phyloP scores from a whole-genome alignment of 2,113 vertebrate genomes.

The Ginglymostoma cirratum region DNA sequence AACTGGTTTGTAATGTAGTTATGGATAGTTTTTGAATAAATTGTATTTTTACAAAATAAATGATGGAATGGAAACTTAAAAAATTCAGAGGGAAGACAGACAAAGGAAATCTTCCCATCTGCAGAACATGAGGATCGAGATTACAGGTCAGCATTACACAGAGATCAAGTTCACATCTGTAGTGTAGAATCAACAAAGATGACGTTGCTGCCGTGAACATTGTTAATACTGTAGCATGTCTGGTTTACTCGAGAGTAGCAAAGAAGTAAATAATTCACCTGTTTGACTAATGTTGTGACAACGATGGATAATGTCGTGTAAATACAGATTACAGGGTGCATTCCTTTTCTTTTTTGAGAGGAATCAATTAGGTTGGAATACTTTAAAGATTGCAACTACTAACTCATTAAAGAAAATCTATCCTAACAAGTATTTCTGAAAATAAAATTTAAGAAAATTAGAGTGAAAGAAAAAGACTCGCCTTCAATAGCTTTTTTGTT shows the following conservation, averaged over 20 bases:
- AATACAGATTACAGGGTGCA: neutral
- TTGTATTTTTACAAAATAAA: neutral
- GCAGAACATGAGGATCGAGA: neutral
- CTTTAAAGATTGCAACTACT: neutral
- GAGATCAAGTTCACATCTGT: neutral
- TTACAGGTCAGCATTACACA: neutral
- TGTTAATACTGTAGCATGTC: neutral
- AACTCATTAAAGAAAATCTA: neutral
- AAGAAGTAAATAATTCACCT: neutral
- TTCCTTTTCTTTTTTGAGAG: no score
- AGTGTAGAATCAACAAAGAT: neutral
- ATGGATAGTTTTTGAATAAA: no score
- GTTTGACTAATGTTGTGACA: constrained; percentile 9
- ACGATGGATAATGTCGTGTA: neutral
- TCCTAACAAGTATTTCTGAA: neutral
- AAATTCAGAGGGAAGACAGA: neutral
- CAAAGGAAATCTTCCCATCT: neutral
- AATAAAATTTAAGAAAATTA: neutral
- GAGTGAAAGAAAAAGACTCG: neutral
- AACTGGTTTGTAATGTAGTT: no score
- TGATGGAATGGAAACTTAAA: neutral
- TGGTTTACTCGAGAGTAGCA: neutral
- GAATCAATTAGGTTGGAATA: neutral
- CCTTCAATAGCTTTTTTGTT: neutral
- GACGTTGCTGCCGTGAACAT: neutral